Evolutionary conservation across 2,888 invertebrate species (phyloP).

Genomic region (Silvanus unidentatus): DNA sequence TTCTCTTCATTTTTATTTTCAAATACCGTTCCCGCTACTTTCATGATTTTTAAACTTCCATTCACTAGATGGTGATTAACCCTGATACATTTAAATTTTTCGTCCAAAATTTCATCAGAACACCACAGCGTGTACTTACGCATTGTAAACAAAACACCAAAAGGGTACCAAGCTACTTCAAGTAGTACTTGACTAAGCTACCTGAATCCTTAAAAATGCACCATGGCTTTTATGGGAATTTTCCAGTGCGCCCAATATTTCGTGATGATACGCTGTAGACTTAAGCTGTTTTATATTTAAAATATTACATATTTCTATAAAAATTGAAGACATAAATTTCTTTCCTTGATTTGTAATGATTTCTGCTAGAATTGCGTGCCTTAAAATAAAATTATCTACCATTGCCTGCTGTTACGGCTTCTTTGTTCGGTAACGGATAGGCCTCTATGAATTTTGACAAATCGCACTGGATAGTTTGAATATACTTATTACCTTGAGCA

Average conservation of each 20-base stretch:
- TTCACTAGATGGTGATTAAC: too few relatives aligned
- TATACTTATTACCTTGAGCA: slow-evolving; percentile 10
- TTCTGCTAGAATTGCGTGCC: slow-evolving; percentile 17
- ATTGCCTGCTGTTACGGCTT: slow-evolving; percentile 11
- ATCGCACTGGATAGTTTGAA: slow-evolving; percentile 11
- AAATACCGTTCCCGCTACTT: too few relatives aligned
- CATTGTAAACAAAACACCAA: slow-evolving; percentile 1
- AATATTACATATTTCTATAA: slow-evolving; percentile 14
- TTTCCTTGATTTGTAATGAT: slow-evolving; percentile 16
- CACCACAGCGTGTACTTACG: background rate
- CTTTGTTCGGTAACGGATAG: slow-evolving; percentile 13
- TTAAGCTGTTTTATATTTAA: slow-evolving; percentile 15
- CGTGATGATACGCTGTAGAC: slow-evolving; percentile 15
- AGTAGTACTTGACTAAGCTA: background rate
- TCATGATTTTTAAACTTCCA: too few relatives aligned
- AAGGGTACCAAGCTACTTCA: background rate
- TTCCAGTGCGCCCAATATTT: slow-evolving; percentile 14
- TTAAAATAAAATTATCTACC: slow-evolving; percentile 20
- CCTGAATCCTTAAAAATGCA: background rate
- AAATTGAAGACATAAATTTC: slow-evolving; percentile 15
- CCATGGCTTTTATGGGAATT: slow-evolving; percentile 12
- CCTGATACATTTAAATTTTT: too few relatives aligned
- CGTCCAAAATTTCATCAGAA: too few relatives aligned
- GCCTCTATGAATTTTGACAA: slow-evolving; percentile 16
- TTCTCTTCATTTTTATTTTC: too few relatives aligned